A percentile compares a stretch with the other conserved stretches of the same genome.
Evolutionary conservation across 2,888 invertebrate species (phyloP).

Genomic region (Drymonia ruficornis): DNA sequence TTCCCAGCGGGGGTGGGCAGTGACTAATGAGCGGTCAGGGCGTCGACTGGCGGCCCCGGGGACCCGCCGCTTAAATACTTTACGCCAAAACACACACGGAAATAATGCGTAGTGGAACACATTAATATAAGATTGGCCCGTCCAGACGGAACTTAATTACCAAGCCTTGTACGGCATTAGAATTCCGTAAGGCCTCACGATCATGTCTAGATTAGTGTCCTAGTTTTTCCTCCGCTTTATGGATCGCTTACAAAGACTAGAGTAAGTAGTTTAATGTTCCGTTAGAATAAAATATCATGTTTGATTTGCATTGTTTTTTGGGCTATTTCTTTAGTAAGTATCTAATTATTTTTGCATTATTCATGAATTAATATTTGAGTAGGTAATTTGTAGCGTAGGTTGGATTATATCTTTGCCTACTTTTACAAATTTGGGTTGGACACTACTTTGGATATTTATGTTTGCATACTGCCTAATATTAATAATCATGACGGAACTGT

Average conservation of each 20-base stretch:
- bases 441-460: too few relatives aligned
- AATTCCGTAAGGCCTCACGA: slow-evolving; percentile 18
- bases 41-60: slow-evolving; percentile 52
- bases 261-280: background rate
- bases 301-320: background rate
- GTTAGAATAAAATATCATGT: background rate
- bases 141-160: background rate
- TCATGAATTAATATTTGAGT: too few relatives aligned
- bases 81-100: slow-evolving; percentile 41
- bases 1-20: slow-evolving; percentile 44
- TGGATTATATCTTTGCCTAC: too few relatives aligned
- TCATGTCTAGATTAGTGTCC: slow-evolving; percentile 16
- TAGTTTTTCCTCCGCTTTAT: background rate
- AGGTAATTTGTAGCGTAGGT: too few relatives aligned
- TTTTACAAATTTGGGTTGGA: too few relatives aligned
- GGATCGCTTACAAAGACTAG: background rate
- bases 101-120: slow-evolving; percentile 26
- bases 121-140: slow-evolving; percentile 8
- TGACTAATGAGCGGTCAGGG: slow-evolving; percentile 67
- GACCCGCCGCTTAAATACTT: slow-evolving; percentile 46
- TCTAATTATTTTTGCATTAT: background rate
- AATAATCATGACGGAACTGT: background rate
- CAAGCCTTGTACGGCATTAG: background rate
- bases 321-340: background rate
- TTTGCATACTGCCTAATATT: too few relatives aligned